Conservation (phyloP, 2,113 vertebrate genomes). For the Catharus bicknelli region DNA sequence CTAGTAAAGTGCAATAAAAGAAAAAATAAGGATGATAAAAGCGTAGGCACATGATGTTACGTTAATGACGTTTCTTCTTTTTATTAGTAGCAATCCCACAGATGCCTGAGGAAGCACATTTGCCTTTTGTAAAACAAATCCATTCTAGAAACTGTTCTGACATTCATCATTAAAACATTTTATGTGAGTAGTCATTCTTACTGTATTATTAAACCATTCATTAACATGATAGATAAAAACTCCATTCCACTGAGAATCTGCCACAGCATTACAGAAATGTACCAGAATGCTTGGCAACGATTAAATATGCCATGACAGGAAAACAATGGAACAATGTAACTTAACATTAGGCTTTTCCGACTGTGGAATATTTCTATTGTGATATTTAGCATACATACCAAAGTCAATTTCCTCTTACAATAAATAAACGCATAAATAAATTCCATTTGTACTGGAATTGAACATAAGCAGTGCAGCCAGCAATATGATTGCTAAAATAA, state of each 20-base stretch:
- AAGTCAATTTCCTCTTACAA: neutral
- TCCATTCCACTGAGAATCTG: constrained; percentile 15
- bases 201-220: constrained; percentile 66
- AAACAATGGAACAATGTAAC: constrained; percentile 18
- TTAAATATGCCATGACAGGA: neutral
- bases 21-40: constrained; percentile 35
- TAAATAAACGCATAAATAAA: constrained; percentile 1
- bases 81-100: constrained; percentile 49
- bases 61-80: constrained; percentile 2
- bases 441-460: neutral
- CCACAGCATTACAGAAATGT: neutral
- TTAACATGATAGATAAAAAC: constrained; percentile 58
- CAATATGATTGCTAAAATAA: neutral
- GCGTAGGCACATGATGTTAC: neutral
- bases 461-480: neutral
- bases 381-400: neutral
- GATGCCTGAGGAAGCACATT: constrained; percentile 50
- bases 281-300: neutral
- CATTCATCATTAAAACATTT: constrained; percentile 50
- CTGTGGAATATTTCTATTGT: constrained; percentile 1
- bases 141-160: constrained; percentile 42
- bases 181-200: constrained; percentile 43
- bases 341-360: constrained; percentile 1
- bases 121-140: constrained; percentile 52
- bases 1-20: neutral